These are phyloP conservation scores for Porites evermanni DNA, from an alignment of 92 coral and sea anemone species.

Conservation along the genomic window DNA sequence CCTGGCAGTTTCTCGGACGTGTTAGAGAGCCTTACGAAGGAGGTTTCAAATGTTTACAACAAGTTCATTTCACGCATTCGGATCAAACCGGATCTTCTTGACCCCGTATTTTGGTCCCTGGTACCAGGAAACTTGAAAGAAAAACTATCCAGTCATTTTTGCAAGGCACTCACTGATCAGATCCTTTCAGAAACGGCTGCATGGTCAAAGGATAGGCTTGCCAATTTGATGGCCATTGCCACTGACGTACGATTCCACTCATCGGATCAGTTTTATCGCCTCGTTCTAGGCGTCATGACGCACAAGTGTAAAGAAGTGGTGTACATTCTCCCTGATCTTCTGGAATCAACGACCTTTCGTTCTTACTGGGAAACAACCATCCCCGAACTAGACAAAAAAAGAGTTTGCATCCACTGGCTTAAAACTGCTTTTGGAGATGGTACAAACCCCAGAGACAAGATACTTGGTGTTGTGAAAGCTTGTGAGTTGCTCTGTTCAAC, in stretches of 20 bases:
- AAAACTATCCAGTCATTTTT: constrained; percentile 5
- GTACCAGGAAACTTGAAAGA: constrained; percentile 52
- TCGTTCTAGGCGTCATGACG: background rate
- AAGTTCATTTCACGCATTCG: constrained; percentile 14
- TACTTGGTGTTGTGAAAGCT: constrained; percentile 17
- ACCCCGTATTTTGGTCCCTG: constrained; percentile 51
- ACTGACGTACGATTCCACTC: constrained; percentile 58
- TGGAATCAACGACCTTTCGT: background rate
- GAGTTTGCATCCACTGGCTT: background rate
- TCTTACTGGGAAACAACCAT: background rate
- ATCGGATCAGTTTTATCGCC: background rate
- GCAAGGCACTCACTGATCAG: constrained; percentile 28
- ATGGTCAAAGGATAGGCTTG: constrained; percentile 28
- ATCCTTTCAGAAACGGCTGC: background rate
- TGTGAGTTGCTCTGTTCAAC: constrained; percentile 1
- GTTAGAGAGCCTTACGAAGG: background rate
- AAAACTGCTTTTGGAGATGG: background rate
- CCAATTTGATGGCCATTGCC: constrained; percentile 20
- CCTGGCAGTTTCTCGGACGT: background rate
- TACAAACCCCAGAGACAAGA: constrained; percentile 4
- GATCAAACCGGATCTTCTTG: constrained; percentile 52
- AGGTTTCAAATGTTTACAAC: constrained; percentile 13
- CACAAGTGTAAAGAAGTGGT: background rate
- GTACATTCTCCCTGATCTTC: background rate
- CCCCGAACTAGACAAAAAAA: background rate